Base-by-base conservation (phyloP, 53 echinoderm and acorn worm genomes). In the Holothuria leucospilota region DNA sequence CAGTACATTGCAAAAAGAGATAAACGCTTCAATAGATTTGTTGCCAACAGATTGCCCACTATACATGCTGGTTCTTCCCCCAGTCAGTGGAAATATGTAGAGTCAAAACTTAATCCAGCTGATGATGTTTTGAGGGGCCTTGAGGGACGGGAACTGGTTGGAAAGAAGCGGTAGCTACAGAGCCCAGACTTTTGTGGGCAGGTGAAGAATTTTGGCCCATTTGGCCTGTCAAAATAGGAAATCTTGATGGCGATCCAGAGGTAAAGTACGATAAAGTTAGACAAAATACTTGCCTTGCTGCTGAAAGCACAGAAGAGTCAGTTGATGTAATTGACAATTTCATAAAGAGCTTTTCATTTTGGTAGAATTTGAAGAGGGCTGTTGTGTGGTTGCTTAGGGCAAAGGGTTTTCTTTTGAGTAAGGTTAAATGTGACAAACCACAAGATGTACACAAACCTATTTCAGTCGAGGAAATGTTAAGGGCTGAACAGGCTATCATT, bases 1-100 rank as follows among this genome's bases (percentile, higher is more conserved):
- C 71, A 74, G 18, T 89, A 89, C 29, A 89, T 89, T 59, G 20
- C 38, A 16, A 84, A 64, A 64, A 65, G 62, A 20, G 75, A 84
- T 21, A 89, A 64, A 34, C 71, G 89, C 53, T 89, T 89, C 49
- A 69, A 59, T n/a, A 79, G 66, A 62, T 89, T 84, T 84, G 84
- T 89, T 63, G 67, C 89, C 11, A 89, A 89, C 65, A 84, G 73
- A 41, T 2, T 89, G 38, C 29, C 89, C 26, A 72, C 61, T 8
- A 84, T 84, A 6, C 72, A 84, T 27, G n/a, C 82, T 5, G 62
- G 26, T 26, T 51, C 74, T 67, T 83, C 82, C 27, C n/a, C 18
- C 29, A 24, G 66, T 6, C 89, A 84, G 24, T 89, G 89, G n/a
- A n/a, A n/a, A n/a, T n/a, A n/a, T n/a, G n/a, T n/a, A n/a, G n/a